Conservation (phyloP, 2,113 vertebrate species). For the Erinaceus europaeus region DNA sequence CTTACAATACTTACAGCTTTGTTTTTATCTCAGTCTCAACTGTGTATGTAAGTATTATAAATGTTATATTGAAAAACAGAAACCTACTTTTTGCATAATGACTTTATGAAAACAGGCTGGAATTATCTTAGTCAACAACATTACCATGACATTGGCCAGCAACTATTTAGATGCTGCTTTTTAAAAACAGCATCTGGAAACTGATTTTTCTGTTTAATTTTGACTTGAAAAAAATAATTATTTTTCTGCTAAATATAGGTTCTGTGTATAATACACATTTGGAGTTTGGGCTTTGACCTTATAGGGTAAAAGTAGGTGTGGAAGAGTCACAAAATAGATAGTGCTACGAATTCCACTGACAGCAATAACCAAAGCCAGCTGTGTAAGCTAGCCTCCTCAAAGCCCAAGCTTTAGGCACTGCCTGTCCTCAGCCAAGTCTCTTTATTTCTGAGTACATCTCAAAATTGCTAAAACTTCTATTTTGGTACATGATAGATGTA, state of each 20-base stretch:
- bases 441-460: slow-evolving; percentile 50
- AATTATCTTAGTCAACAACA: slow-evolving; percentile 56
- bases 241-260: slow-evolving; percentile 71
- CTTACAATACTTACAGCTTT: neutral
- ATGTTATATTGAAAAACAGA: slow-evolving; percentile 2
- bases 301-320: slow-evolving; percentile 70
- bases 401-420: neutral
- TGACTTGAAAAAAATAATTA: slow-evolving; percentile 58
- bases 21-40: neutral
- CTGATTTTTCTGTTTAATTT: slow-evolving; percentile 65
- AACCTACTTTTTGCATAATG: slow-evolving; percentile 12
- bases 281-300: slow-evolving; percentile 55
- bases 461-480: slow-evolving; percentile 45
- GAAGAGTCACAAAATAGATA: slow-evolving; percentile 57
- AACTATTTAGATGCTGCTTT: slow-evolving; percentile 57
- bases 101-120: slow-evolving; percentile 32
- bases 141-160: slow-evolving; percentile 37
- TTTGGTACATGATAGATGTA: slow-evolving; percentile 22
- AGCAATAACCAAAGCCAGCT: slow-evolving; percentile 55
- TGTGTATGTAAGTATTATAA: slow-evolving; percentile 18
- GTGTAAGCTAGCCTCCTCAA: slow-evolving; percentile 18
- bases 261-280: slow-evolving; percentile 49
- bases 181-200: slow-evolving; percentile 74
- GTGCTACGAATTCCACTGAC: slow-evolving; percentile 61
- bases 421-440: slow-evolving; percentile 22